phyloP scores from a whole-genome alignment of 2,797 vertebrate genomes.

The Echiichthys vipera region DNA sequence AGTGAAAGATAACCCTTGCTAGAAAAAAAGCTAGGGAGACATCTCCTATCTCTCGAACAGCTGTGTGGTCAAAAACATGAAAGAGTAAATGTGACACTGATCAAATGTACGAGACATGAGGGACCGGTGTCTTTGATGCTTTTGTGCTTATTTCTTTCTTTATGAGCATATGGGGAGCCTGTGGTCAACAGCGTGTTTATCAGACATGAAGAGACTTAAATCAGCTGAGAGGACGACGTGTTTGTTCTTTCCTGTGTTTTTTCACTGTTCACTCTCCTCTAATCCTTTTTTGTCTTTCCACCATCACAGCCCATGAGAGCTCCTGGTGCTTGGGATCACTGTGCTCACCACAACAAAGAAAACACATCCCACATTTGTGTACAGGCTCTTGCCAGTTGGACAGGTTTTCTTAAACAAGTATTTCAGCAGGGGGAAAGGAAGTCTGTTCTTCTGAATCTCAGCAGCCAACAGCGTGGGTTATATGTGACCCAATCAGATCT shows the following conservation, averaged over 20 bases:
- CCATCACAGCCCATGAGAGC: conserved; percentile 54
- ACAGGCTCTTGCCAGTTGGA: conserved; percentile 74
- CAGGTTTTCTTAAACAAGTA: conserved; percentile 60
- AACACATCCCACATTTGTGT: conserved; percentile 71
- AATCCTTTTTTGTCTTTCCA: conserved; percentile 62
- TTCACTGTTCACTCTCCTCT: conserved; percentile 54
- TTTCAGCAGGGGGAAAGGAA: conserved; percentile 51
- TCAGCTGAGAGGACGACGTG: conserved; percentile 67
- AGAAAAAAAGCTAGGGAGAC: conserved; percentile 22
- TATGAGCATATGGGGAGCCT: conserved; percentile 48
- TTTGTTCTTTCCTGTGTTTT: conserved; percentile 64
- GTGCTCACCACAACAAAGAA: conserved; percentile 73
- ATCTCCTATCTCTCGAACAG: conserved; percentile 58
- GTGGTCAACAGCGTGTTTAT: conserved; percentile 64
- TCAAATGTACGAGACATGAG: conserved; percentile 67
- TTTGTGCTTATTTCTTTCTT: conserved; percentile 50
- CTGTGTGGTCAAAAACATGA: conserved; percentile 70
- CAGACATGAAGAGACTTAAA: conserved; percentile 60
- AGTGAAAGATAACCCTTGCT: neutral
- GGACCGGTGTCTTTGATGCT: conserved; percentile 73
- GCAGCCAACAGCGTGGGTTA: conserved; percentile 32
- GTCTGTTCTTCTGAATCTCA: conserved; percentile 31
- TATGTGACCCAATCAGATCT: conserved; percentile 44
- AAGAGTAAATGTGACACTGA: conserved; percentile 59
- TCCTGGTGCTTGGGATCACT: conserved; percentile 55